Percentiles rank a stretch among this genome's conserved stretches.
These are phyloP conservation scores for Drosophila paranaensis DNA, from an alignment of 2,888 invertebrate species.

Conservation along the genomic window DNA sequence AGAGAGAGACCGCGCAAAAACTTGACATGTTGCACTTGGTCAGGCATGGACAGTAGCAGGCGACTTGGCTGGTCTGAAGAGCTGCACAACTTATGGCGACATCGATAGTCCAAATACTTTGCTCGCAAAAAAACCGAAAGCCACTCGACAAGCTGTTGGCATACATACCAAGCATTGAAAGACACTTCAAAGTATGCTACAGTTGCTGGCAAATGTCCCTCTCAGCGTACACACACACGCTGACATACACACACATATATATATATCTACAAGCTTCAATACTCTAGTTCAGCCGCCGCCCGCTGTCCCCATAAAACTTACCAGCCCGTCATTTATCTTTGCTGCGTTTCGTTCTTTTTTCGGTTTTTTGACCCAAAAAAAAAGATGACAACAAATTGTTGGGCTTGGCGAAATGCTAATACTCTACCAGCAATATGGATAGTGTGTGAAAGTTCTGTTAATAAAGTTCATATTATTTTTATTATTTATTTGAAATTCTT, in stretches of 20 bases:
- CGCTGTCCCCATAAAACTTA: slow-evolving; percentile 54
- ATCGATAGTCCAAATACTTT: slow-evolving; percentile 79
- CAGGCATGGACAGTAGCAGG: slow-evolving; percentile 62
- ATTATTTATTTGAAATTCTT: too few relatives aligned
- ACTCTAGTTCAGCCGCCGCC: slow-evolving; percentile 33
- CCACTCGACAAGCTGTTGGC: slow-evolving; percentile 83
- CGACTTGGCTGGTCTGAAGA: slow-evolving; percentile 56
- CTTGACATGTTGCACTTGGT: slow-evolving; percentile 79
- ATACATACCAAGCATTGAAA: slow-evolving; percentile 70
- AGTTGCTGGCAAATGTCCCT: slow-evolving; percentile 70
- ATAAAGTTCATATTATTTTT: too few relatives aligned
- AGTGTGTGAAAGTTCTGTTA: neutral
- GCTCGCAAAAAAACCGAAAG: slow-evolving; percentile 45
- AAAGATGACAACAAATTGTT: neutral
- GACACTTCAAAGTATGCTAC: slow-evolving; percentile 78
- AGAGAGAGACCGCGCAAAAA: slow-evolving; percentile 41
- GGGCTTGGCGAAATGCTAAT: neutral
- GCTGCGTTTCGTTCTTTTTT: slow-evolving; percentile 25
- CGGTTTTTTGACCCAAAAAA: slow-evolving; percentile 34
- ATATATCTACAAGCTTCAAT: slow-evolving; percentile 26
- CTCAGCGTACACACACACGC: slow-evolving; percentile 11
- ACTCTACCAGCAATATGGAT: neutral
- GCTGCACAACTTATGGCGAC: slow-evolving; percentile 78
- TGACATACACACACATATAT: slow-evolving; percentile 15
- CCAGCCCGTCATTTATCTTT: slow-evolving; percentile 74